Percentiles rank a stretch among this genome's conserved stretches.
Conservation (phyloP, 2,113 vertebrate genomes). For the Poeciliopsis occidentalis region DNA sequence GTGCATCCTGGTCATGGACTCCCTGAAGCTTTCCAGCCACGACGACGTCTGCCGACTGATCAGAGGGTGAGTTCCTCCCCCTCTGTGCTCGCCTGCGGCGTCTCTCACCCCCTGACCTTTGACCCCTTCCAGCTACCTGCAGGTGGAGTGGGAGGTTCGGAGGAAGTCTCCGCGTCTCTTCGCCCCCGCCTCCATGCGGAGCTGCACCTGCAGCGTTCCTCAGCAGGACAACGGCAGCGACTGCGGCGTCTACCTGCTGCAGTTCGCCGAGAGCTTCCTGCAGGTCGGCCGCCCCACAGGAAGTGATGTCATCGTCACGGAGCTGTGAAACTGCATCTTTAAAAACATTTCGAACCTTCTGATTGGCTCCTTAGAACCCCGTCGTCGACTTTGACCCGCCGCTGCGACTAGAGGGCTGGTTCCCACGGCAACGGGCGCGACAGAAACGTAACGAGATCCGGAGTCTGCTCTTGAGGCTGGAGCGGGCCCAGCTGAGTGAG, state of each 20-base stretch:
- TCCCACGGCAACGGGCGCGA: conserved; percentile 86
- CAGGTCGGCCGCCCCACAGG: conserved; percentile 77
- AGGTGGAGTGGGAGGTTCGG: conserved; percentile 91
- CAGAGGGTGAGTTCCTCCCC: conserved; percentile 85
- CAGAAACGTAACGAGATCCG: conserved; percentile 90
- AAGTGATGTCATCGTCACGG: not conserved
- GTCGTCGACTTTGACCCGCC: conserved; percentile 90
- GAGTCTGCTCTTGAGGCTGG: conserved; percentile 87
- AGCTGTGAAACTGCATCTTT: too few species aligned
- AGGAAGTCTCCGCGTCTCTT: conserved; percentile 81
- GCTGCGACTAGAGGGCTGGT: conserved; percentile 87
- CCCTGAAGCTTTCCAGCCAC: conserved; percentile 85
- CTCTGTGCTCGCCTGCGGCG: too few species aligned
- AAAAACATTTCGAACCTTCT: conserved; percentile 1
- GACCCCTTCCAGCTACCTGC: conserved; percentile 84
- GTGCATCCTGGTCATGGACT: conserved; percentile 94
- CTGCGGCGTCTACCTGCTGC: conserved; percentile 92
- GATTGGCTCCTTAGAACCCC: conserved; percentile 84
- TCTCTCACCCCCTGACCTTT: not conserved
- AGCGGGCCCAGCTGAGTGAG: conserved; percentile 75
- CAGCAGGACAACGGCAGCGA: conserved; percentile 95
- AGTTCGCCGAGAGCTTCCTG: conserved; percentile 92
- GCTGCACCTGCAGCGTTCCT: conserved; percentile 86
- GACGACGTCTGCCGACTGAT: conserved; percentile 87
- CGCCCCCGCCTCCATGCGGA: conserved; percentile 78